Conservation (phyloP, 2,113 vertebrate species). For the Callopanchax toddi region DNA sequence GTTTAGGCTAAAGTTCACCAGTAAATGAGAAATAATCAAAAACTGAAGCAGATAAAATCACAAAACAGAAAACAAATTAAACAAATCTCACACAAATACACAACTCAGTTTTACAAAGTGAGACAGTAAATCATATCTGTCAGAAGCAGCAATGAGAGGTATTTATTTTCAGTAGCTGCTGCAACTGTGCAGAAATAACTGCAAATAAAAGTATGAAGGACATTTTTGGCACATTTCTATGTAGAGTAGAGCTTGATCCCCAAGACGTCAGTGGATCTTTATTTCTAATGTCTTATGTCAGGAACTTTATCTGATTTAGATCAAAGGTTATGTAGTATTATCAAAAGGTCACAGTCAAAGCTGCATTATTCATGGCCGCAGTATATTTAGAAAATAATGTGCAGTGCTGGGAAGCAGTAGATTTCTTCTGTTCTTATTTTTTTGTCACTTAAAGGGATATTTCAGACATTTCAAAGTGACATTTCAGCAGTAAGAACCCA, state of each 20-base stretch:
- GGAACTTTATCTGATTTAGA: background rate
- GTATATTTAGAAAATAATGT: background rate
- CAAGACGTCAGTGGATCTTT: background rate
- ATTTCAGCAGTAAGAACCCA: too few relatives aligned
- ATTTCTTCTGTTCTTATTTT: too few relatives aligned
- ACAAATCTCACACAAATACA: background rate
- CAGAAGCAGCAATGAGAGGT: background rate
- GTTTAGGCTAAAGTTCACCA: slow-evolving; percentile 7
- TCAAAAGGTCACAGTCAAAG: background rate
- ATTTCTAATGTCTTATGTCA: background rate
- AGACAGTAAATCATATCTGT: background rate
- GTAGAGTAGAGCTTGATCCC: background rate
- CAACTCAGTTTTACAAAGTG: background rate
- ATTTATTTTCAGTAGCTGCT: background rate
- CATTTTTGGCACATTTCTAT: background rate
- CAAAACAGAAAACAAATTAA: background rate
- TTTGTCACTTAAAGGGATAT: too few relatives aligned
- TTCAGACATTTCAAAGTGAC: too few relatives aligned
- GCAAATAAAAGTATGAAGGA: background rate
- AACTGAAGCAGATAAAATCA: background rate
- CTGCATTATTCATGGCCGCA: background rate
- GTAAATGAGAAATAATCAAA: background rate
- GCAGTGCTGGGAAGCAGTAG: too few relatives aligned
- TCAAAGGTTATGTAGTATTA: background rate
- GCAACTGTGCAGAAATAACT: background rate